Percentiles rank a stretch among this genome's conserved stretches.
These are phyloP conservation scores for Belgica antarctica DNA, from an alignment of 2,888 invertebrate genomes.

Conservation along the genomic window DNA sequence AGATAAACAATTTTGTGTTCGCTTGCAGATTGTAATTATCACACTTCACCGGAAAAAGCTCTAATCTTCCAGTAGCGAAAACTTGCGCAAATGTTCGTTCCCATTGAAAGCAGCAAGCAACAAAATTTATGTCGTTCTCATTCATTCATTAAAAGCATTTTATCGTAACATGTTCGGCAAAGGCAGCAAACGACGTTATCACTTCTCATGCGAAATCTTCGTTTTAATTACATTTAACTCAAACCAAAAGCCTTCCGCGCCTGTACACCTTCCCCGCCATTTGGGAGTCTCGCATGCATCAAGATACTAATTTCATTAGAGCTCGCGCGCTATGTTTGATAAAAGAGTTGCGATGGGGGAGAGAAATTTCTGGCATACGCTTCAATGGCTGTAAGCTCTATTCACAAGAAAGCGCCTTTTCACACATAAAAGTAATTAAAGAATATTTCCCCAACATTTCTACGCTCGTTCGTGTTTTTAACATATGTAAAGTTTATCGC, in stretches of 20 bases:
- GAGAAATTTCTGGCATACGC: conserved; percentile 31
- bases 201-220: conserved; percentile 32
- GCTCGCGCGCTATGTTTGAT: conserved; percentile 5
- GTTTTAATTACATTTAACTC: conserved; percentile 40
- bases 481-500: background rate
- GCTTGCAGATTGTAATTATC: conserved; percentile 9
- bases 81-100: background rate
- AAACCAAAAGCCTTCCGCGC: background rate
- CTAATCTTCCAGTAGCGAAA: no score
- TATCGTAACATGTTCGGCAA: conserved; percentile 14
- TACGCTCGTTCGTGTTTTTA: background rate
- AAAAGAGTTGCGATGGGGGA: conserved; percentile 27
- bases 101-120: background rate
- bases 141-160: conserved; percentile 19
- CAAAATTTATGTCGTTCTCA: background rate
- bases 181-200: conserved; percentile 5
- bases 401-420: conserved; percentile 17
- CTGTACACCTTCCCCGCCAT: conserved; percentile 12
- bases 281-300: conserved; percentile 22
- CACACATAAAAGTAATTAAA: conserved; percentile 11
- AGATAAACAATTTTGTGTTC: background rate
- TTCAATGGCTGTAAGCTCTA: conserved; percentile 31
- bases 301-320: conserved; percentile 39
- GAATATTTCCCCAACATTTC: background rate
- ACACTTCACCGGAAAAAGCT: background rate